phyloP scores from a whole-genome alignment of 2,113 vertebrate species.

The Campylomormyrus tamandua region DNA sequence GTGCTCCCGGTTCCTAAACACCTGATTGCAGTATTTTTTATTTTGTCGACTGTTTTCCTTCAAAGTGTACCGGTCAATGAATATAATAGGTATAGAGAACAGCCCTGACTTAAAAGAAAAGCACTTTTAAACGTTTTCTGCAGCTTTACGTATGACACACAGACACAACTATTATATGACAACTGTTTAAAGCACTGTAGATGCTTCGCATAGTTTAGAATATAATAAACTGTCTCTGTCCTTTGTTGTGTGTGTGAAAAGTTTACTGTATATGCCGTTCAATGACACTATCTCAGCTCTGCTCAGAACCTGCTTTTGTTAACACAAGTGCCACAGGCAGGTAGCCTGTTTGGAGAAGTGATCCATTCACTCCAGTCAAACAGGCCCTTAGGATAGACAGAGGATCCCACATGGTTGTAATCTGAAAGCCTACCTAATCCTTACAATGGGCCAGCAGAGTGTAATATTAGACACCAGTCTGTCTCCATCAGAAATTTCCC shows the following conservation, averaged over 20 bases:
- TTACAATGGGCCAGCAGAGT: background rate
- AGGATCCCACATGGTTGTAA: background rate
- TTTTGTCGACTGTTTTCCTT: background rate
- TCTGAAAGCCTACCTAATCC: constrained; percentile 2
- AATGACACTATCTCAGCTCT: background rate
- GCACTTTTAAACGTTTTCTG: background rate
- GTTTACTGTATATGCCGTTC: background rate
- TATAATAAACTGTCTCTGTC: background rate
- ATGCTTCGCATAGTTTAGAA: background rate
- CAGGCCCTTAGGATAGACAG: background rate
- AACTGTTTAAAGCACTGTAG: background rate
- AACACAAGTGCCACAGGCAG: background rate
- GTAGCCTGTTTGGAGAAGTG: background rate
- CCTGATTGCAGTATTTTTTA: background rate
- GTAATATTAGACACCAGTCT: background rate
- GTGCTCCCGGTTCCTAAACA: background rate
- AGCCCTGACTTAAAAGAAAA: background rate
- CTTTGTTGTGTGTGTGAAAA: background rate
- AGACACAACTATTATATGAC: background rate
- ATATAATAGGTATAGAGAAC: background rate
- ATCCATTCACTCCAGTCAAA: background rate
- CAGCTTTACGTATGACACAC: background rate
- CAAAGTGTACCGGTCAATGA: background rate
- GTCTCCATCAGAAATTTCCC: background rate
- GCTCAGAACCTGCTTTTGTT: background rate